Percentiles rank a stretch among this genome's conserved stretches.
Conservation (phyloP, 2,888 invertebrate species). For the Apotomis capreana region DNA sequence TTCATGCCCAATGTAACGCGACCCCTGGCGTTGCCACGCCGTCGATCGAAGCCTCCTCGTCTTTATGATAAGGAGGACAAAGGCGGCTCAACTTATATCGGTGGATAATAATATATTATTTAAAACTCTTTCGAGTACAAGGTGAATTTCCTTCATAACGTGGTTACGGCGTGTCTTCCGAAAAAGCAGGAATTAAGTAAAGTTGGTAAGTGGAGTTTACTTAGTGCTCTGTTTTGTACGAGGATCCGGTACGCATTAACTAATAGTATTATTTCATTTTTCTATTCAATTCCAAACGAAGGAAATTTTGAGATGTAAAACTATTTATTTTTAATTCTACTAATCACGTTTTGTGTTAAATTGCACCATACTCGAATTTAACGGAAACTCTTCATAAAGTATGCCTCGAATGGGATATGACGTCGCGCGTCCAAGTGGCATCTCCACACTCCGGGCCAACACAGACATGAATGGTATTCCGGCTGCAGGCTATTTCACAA, state of each 20-base stretch:
- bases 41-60: neutral
- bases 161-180: conserved; percentile 15
- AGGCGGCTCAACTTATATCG: conserved; percentile 18
- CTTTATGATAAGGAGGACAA: neutral
- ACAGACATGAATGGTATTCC: too few relatives aligned
- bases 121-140: conserved; percentile 32
- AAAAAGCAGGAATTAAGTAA: conserved; percentile 14
- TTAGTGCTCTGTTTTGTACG: conserved; percentile 13
- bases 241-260: neutral
- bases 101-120: conserved; percentile 38
- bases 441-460: too few relatives aligned
- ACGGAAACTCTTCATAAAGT: too few relatives aligned
- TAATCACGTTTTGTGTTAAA: too few relatives aligned
- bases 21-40: neutral
- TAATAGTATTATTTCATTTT: too few relatives aligned
- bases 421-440: too few relatives aligned
- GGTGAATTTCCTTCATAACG: conserved; percentile 38
- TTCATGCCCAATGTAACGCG: conserved; percentile 19
- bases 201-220: conserved; percentile 19
- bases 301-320: too few relatives aligned
- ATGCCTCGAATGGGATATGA: too few relatives aligned
- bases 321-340: too few relatives aligned
- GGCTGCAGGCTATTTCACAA: too few relatives aligned
- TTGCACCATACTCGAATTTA: too few relatives aligned
- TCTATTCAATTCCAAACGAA: too few relatives aligned